A percentile compares a stretch with the other conserved stretches of the same genome.
Evolutionary conservation across 1,140 invertebrate species (phyloP).

Genomic region (Lasaia peninsularis): DNA sequence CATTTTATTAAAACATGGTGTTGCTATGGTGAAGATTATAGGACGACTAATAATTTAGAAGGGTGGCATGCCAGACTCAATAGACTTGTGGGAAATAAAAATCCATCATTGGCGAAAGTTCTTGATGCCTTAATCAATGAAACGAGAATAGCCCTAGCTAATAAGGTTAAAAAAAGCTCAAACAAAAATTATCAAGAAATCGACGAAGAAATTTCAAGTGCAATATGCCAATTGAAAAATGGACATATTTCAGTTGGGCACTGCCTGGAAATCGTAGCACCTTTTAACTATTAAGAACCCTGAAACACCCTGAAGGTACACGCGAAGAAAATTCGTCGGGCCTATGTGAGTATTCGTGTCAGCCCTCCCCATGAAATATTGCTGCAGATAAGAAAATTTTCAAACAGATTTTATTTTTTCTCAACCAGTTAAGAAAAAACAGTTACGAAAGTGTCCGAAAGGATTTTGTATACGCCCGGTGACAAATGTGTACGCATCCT

Average conservation of each 20-base stretch:
- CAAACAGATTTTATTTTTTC: too few relatives aligned
- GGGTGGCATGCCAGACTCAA: neutral
- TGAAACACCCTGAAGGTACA: neutral
- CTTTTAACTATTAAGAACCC: neutral
- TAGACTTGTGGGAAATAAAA: neutral
- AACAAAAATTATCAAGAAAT: neutral
- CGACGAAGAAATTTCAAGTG: neutral
- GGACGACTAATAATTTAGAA: neutral
- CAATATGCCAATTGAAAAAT: conserved; percentile 1
- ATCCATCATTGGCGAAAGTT: neutral
- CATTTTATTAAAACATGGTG: neutral
- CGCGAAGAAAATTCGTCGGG: neutral
- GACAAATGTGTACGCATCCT: too few relatives aligned
- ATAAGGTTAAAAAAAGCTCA: neutral
- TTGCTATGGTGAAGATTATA: neutral
- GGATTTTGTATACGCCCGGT: too few relatives aligned
- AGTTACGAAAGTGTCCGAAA: neutral
- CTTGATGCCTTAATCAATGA: neutral
- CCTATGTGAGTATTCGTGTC: conserved; percentile 4
- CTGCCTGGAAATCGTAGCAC: neutral
- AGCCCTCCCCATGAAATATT: conserved; percentile 3
- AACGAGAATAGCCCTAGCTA: neutral
- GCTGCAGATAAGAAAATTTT: conserved; percentile 8
- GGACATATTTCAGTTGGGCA: conserved; percentile 1
- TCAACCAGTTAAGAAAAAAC: too few relatives aligned